Conservation (phyloP, 2,888 invertebrate genomes). For the Pristionchus japonicus region DNA sequence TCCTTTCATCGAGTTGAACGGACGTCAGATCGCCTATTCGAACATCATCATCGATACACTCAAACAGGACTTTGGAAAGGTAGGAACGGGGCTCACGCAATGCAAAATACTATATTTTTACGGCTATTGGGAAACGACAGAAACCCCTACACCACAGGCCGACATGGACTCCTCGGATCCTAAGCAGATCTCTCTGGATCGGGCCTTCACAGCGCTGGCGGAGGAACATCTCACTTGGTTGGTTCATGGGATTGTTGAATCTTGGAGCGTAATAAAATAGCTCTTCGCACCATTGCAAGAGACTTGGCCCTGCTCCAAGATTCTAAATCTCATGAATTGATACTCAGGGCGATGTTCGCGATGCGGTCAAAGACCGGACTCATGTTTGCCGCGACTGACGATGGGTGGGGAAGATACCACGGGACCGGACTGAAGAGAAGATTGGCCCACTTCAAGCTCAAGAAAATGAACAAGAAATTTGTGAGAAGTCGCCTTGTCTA, state of each 20-base stretch:
- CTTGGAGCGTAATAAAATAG: too few relatives aligned
- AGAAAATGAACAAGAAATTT: constrained; percentile 1
- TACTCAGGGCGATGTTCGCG: too few relatives aligned
- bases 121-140: neutral
- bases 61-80: constrained; percentile 36
- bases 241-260: too few relatives aligned
- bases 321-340: too few relatives aligned
- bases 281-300: too few relatives aligned
- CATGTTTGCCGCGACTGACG: too few relatives aligned
- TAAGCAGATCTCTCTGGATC: neutral
- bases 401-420: constrained; percentile 7
- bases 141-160: neutral
- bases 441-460: neutral
- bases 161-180: constrained; percentile 17
- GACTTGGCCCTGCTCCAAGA: too few relatives aligned
- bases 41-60: constrained; percentile 83
- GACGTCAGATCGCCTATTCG: constrained; percentile 93
- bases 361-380: too few relatives aligned
- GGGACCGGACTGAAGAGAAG: constrained; percentile 26
- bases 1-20: constrained; percentile 84
- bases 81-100: neutral
- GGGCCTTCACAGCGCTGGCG: neutral
- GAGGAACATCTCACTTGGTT: constrained; percentile 26
- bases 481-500: neutral
- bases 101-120: too few relatives aligned